Percentiles rank a stretch among this genome's conserved stretches.
Evolutionary conservation across 92 coral and sea anemone species (phyloP).

Genomic region (Muricea muricata): DNA sequence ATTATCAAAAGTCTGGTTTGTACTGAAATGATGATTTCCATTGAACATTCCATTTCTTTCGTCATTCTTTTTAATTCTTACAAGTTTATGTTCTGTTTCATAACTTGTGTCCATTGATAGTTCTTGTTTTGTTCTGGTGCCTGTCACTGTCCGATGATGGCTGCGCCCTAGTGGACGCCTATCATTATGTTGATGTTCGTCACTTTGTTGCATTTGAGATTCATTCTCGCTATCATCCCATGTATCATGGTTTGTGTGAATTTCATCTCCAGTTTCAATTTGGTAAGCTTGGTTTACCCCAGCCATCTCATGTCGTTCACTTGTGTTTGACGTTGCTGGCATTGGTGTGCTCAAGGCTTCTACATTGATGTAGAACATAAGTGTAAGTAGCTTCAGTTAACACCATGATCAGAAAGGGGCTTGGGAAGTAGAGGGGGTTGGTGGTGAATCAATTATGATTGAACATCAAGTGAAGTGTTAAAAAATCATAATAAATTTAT

Average conservation of each 20-base stretch:
- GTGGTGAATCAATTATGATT: not conserved
- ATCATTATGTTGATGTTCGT: not conserved
- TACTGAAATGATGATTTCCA: not conserved
- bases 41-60: not conserved
- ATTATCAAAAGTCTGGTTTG: conserved; percentile 9
- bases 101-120: not conserved
- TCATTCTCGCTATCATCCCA: conserved; percentile 41
- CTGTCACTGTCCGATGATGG: not conserved
- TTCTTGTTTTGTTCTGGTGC: not conserved
- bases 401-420: too few relatives aligned
- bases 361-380: too few relatives aligned
- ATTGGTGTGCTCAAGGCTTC: conserved; percentile 33
- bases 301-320: conserved; percentile 7
- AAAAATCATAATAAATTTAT: too few relatives aligned
- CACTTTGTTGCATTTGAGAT: not conserved
- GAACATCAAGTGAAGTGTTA: too few relatives aligned
- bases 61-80: not conserved
- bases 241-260: not conserved
- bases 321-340: not conserved
- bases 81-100: not conserved
- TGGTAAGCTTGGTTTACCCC: conserved; percentile 43
- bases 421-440: not conserved
- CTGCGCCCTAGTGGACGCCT: too few relatives aligned
- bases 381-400: not conserved
- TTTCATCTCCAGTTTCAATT: conserved; percentile 16